Evolutionary conservation across 2,888 invertebrate species (phyloP), one percentile per base, ranked within the genome.

Genomic region (Ditylenchus weischeri): DNA sequence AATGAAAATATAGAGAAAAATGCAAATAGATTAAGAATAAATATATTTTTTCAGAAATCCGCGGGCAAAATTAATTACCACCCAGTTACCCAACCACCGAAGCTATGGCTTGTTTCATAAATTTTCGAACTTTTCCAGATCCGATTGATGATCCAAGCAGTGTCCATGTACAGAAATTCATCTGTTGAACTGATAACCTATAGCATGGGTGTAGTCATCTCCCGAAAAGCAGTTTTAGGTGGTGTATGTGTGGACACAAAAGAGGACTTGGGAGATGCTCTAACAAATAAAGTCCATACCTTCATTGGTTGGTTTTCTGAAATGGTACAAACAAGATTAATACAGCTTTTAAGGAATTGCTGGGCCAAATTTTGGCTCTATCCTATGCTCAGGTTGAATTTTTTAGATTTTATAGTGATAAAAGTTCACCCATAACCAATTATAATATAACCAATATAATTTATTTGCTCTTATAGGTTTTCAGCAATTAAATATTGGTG

Each of bases 101-200:
- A n/a, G n/a, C n/a, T n/a, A n/a, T n/a, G n/a, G n/a, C n/a, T n/a
- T n/a, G n/a, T n/a, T n/a, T n/a, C n/a, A n/a, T n/a, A n/a, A n/a
- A n/a, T n/a, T n/a, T n/a, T n/a, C n/a, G n/a, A n/a, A n/a, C n/a
- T n/a, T n/a, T 66, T 74, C 38, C 36, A 78, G 77, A 65, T 75
- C 18, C 71, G 77, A 11, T 65, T 66, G 60, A 68, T 79, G 69
- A 79, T 79, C 51, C 75, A 78, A 72, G 75, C 76, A 38, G 79
- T 78, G 10, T 73, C 75, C 36, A 77, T 71, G 6, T 79, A 75
- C 71, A 78, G 79, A 6, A 62, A 70, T 29, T 68, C 74, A 21
- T 72, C 77, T 57, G 77, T 79, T 35, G 75, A 78, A 66, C 72
- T 79, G 21, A 74, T 79, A 23, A 77, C 74, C 21, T 79, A 78